Evolutionary conservation across 2,888 invertebrate species (phyloP).

Genomic region (Drosophila ezoana): DNA sequence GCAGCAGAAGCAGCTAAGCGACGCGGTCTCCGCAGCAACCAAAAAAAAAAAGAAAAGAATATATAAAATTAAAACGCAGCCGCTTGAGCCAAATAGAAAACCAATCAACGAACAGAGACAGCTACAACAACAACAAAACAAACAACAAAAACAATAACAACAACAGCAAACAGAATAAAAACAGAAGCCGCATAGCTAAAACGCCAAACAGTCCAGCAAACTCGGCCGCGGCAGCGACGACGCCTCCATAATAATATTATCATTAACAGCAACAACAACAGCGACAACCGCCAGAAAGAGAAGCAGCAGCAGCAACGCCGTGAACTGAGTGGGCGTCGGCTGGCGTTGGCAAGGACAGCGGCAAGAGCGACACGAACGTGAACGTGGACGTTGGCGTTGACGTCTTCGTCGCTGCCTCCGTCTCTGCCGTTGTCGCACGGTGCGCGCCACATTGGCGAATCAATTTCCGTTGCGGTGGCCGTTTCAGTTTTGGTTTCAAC

Average conservation of each 20-base stretch:
- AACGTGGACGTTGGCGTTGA: constrained; percentile 34
- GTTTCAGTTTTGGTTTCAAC: constrained; percentile 78
- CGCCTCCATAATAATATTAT: constrained; percentile 58
- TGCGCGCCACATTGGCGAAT: constrained; percentile 68
- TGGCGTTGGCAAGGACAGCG: constrained; percentile 71
- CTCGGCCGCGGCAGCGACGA: constrained; percentile 37
- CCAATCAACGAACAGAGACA: constrained; percentile 62
- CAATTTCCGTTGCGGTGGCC: constrained; percentile 78
- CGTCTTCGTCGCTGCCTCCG: constrained; percentile 19
- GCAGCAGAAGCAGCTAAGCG: constrained; percentile 30
- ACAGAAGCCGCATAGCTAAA: constrained; percentile 67
- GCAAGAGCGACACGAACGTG: constrained; percentile 37
- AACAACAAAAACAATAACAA: constrained; percentile 16
- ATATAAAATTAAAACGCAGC: constrained; percentile 73
- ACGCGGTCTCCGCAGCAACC: constrained; percentile 37
- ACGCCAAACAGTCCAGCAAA: constrained; percentile 59
- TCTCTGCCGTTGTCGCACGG: constrained; percentile 39
- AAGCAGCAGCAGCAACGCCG: constrained; percentile 43
- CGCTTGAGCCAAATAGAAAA: constrained; percentile 65
- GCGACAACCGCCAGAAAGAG: constrained; percentile 21
- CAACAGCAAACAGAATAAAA: constrained; percentile 37
- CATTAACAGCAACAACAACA: constrained; percentile 41
- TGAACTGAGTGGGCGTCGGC: constrained; percentile 65
- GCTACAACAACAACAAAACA: constrained; percentile 17
- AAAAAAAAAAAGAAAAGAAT: constrained; percentile 46